Percentiles rank a stretch among this genome's conserved stretches.
phyloP scores from a whole-genome alignment of 1,140 invertebrate genomes.

The Atta colombica region DNA sequence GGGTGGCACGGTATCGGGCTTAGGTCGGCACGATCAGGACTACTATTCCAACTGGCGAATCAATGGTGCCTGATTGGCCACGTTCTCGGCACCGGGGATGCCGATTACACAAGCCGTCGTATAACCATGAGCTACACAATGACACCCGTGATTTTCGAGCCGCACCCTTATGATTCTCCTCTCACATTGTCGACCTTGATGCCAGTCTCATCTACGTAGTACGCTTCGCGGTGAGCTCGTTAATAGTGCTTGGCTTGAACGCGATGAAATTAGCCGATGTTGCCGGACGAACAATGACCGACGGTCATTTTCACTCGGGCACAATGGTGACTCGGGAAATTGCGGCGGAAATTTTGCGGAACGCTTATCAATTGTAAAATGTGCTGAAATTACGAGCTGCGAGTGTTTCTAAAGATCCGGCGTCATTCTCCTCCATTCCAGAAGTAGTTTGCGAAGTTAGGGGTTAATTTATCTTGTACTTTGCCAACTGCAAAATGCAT shows the following conservation, averaged over 20 bases:
- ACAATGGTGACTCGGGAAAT: slow-evolving; percentile 54
- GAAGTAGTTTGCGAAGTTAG: slow-evolving; percentile 14
- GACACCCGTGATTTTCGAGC: slow-evolving; percentile 73
- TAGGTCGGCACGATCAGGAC: slow-evolving; percentile 49
- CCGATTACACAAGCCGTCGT: slow-evolving; percentile 70
- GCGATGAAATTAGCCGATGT: slow-evolving; percentile 58
- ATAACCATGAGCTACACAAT: slow-evolving; percentile 73
- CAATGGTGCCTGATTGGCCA: slow-evolving; percentile 77
- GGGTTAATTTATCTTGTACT: slow-evolving; percentile 46
- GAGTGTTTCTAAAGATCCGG: slow-evolving; percentile 30
- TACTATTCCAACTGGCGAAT: slow-evolving; percentile 57
- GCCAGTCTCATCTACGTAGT: slow-evolving; percentile 36
- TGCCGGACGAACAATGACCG: slow-evolving; percentile 47
- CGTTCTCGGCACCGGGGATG: slow-evolving; percentile 37
- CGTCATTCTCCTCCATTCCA: background rate
- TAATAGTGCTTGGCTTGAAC: background rate
- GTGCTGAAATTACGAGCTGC: slow-evolving; percentile 50
- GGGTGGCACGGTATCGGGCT: slow-evolving; percentile 17
- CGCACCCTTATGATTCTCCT: slow-evolving; percentile 12
- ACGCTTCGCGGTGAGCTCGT: slow-evolving; percentile 51
- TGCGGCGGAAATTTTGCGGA: slow-evolving; percentile 56
- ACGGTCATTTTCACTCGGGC: slow-evolving; percentile 39
- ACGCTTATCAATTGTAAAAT: slow-evolving; percentile 58
- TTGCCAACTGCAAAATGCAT: slow-evolving; percentile 23
- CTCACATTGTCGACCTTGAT: slow-evolving; percentile 27